Percentiles rank a stretch among this genome's conserved stretches.
These are phyloP conservation scores for Entelurus aequoreus DNA, from an alignment of 2,113 vertebrate genomes.

Conservation along the genomic window DNA sequence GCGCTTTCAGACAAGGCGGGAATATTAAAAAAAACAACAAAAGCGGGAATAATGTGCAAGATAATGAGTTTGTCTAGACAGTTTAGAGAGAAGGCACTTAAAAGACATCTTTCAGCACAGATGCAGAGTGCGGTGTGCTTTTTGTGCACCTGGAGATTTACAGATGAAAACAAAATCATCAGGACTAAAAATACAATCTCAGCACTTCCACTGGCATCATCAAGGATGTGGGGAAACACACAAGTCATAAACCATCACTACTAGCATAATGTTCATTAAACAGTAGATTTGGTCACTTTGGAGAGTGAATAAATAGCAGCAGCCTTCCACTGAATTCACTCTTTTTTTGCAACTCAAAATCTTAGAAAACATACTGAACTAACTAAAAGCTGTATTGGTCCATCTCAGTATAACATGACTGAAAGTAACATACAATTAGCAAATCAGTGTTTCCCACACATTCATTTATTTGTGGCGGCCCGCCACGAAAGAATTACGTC, in stretches of 20 bases:
- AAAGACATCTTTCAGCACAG: conserved; percentile 48
- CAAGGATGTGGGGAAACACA: conserved; percentile 1
- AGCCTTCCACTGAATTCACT: too few species aligned
- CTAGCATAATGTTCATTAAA: conserved; percentile 13
- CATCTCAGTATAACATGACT: too few species aligned
- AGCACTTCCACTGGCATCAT: conserved; percentile 27
- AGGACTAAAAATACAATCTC: conserved; percentile 47
- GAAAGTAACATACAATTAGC: too few species aligned
- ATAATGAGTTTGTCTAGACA: conserved; percentile 73
- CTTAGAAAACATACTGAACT: too few species aligned
- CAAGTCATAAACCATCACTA: not conserved
- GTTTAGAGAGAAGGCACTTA: conserved; percentile 57
- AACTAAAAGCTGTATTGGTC: too few species aligned
- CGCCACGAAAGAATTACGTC: too few species aligned
- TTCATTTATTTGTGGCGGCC: too few species aligned
- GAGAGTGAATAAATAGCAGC: too few species aligned
- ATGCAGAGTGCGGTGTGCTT: conserved; percentile 28
- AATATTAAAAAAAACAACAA: not conserved
- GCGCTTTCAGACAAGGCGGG: conserved; percentile 29
- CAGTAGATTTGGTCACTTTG: too few species aligned
- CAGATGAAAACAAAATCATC: conserved; percentile 34
- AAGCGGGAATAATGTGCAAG: conserved; percentile 39
- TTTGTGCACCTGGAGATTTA: conserved; percentile 30
- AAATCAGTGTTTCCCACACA: too few species aligned
- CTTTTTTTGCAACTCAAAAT: too few species aligned